A percentile compares a stretch with the other conserved stretches of the same genome.
Evolutionary conservation across 1,140 invertebrate species (phyloP).

Genomic region (Spodoptera litura): DNA sequence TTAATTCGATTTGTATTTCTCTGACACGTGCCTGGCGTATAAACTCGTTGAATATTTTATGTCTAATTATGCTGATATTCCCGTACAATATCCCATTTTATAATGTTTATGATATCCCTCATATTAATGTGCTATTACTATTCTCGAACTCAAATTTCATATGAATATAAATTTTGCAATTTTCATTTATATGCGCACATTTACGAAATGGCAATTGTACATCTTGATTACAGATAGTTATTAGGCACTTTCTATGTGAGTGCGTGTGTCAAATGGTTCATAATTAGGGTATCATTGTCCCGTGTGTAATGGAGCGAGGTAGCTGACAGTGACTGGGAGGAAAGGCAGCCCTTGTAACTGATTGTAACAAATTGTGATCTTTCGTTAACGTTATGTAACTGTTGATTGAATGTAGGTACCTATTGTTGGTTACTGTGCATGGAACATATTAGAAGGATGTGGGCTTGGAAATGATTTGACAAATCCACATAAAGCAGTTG

Average conservation of each 20-base stretch:
- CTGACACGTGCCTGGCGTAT: constrained; percentile 71
- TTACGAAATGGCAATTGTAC: constrained; percentile 58
- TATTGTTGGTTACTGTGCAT: constrained; percentile 56
- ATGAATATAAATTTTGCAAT: constrained; percentile 29
- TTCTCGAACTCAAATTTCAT: constrained; percentile 51
- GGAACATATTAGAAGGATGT: constrained; percentile 59
- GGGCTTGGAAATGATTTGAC: constrained; percentile 69
- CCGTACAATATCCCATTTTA: constrained; percentile 48
- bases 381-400: constrained; percentile 61
- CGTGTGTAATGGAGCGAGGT: constrained; percentile 72
- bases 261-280: constrained; percentile 79
- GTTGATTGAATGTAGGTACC: constrained; percentile 60
- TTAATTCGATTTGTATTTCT: constrained; percentile 73
- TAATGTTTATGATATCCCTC: constrained; percentile 44
- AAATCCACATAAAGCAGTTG: constrained; percentile 31
- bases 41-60: constrained; percentile 53
- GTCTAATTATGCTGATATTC: constrained; percentile 57
- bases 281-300: constrained; percentile 83
- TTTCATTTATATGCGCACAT: constrained; percentile 37
- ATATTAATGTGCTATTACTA: constrained; percentile 60
- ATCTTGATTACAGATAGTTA: constrained; percentile 76
- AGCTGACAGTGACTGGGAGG: constrained; percentile 56
- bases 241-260: constrained; percentile 64
- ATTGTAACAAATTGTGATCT: constrained; percentile 81
- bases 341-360: constrained; percentile 68